phyloP scores from a whole-genome alignment of 2,113 vertebrate species.

The Megaceryle maxima region DNA sequence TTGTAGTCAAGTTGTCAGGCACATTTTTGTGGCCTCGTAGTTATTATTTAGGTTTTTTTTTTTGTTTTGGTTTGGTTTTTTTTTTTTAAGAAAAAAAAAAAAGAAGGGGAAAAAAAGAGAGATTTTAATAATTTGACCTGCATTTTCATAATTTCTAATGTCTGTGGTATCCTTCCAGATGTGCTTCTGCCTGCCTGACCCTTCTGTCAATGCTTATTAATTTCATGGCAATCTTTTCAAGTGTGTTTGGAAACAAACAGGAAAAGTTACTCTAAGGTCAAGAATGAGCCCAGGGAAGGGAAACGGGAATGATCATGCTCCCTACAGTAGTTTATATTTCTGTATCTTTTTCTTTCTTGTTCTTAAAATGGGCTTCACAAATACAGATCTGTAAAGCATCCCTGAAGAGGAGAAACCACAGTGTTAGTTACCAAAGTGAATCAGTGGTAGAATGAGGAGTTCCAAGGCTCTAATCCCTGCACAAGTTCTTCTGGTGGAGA shows the following conservation, averaged over 20 bases:
- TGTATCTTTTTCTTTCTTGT: background rate
- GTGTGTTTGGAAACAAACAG: constrained; percentile 61
- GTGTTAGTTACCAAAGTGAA: accelerated
- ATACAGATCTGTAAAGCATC: background rate
- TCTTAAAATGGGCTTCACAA: background rate
- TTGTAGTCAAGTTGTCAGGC: too few relatives aligned
- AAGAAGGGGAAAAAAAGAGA: background rate
- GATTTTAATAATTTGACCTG: constrained; percentile 34
- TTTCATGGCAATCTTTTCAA: constrained; percentile 47
- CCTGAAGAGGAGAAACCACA: background rate
- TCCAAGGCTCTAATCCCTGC: background rate
- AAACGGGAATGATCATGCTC: background rate
- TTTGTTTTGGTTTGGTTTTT: too few relatives aligned
- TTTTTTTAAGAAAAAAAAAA: background rate
- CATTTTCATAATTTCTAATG: constrained; percentile 14
- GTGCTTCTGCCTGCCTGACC: constrained; percentile 41
- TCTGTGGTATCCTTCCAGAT: constrained; percentile 43
- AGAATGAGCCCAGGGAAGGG: constrained; percentile 14
- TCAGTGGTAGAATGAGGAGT: background rate
- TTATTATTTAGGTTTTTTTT: too few relatives aligned
- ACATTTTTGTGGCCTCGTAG: too few relatives aligned
- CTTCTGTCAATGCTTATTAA: constrained; percentile 62
- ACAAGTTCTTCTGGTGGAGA: background rate
- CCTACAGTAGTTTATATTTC: background rate
- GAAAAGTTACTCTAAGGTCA: constrained; percentile 48